phyloP scores from a whole-genome alignment of 2,113 vertebrate species.

The Pitta sordida region DNA sequence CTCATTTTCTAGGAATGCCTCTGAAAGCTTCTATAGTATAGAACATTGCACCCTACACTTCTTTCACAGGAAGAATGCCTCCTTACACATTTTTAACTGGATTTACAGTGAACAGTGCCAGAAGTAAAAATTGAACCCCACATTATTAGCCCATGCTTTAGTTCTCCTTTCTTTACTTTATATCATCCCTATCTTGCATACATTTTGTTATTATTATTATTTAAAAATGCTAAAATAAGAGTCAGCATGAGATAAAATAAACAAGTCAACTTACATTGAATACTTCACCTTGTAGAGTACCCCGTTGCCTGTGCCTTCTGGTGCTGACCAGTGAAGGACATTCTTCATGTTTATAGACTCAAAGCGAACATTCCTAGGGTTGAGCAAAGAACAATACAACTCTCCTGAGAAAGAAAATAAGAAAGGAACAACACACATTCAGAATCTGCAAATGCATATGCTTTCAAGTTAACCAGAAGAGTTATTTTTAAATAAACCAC shows the following conservation, averaged over 20 bases:
- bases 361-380: constrained; percentile 77
- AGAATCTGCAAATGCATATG: not conserved
- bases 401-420: constrained; percentile 62
- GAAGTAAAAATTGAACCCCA: not conserved
- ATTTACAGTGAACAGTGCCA: not conserved
- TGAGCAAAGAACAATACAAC: constrained; percentile 63
- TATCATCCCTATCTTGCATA: not conserved
- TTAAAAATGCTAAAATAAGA: not conserved
- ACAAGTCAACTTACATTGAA: constrained; percentile 79
- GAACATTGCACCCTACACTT: not conserved
- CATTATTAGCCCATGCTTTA: not conserved
- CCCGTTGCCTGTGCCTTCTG: constrained; percentile 41
- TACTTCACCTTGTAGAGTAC: constrained; percentile 83
- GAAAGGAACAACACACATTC: not conserved
- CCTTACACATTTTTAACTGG: not conserved
- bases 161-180: not conserved
- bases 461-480: not conserved
- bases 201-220: not conserved
- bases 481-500: not conserved
- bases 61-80: not conserved
- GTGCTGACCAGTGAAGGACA: constrained; percentile 80
- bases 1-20: not conserved
- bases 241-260: not conserved
- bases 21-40: not conserved
- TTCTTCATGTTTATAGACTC: constrained; percentile 86